Base-by-base conservation (phyloP, 2,113 vertebrate genomes). In the Xerus inauris region DNA sequence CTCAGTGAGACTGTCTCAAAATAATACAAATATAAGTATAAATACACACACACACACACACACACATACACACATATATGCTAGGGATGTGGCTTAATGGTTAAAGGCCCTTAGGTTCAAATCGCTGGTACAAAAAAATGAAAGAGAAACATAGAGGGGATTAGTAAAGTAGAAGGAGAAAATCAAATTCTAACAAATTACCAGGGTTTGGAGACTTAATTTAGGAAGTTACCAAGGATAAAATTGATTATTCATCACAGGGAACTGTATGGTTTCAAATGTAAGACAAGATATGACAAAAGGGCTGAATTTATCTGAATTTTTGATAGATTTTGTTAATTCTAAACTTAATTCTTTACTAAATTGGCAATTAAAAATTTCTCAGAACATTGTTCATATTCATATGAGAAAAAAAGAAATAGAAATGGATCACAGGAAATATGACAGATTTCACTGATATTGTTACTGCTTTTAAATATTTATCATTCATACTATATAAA, bases 131-230 rank as follows among this genome's bases (percentile, higher is more conserved):
- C 54, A 57, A 19, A 20, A 57, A 1, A 22, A 57, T 22, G 16
- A 57, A 57, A 8, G 96, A 97, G 95, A 97, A 94, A 92, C 49
- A 91, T n/a, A 62, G 71, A 64, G 77, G 42, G 5, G 87, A 95
- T 88, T 96, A 97, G 57, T 94, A 95, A 96, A 97, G 97, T 65
- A 90, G 85, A 93, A 89, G 84, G 72, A 96, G 84, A 71, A 98
- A 98, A 97, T 94, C 64, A 97, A 97, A 96, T 84, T 65, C 79
- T 0, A 47, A 97, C 86, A 94, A n/a, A 94, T 62, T 91, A 95
- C 86, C 94, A 94, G 73, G 80, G 32, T 96, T 98, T 96, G 92
- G 94, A 97, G 85, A 49, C 92, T 95, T 94, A 93, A 83, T 97
- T 97, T 89, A 97, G 82, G 84, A 97, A 83, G 49, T 87, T 96